phyloP scores from a whole-genome alignment of 1,140 invertebrate species.

The Cryptotermes secundus region DNA sequence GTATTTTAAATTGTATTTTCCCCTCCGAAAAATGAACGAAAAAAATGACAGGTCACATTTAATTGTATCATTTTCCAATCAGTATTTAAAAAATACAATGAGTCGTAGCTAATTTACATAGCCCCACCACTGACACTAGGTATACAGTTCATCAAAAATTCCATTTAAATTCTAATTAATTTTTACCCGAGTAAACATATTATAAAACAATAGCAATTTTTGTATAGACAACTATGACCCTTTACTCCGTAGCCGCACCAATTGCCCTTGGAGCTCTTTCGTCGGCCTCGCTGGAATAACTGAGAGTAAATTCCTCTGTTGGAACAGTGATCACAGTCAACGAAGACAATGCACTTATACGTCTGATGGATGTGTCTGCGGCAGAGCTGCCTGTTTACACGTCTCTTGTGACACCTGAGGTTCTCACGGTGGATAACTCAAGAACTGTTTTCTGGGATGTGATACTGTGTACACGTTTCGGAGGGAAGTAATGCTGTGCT shows the following conservation, averaged over 20 bases:
- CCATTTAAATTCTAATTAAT: conserved; percentile 20
- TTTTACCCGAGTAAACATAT: conserved; percentile 19
- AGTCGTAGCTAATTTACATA: conserved; percentile 14
- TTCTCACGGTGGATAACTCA: no score
- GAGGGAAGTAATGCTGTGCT: no score
- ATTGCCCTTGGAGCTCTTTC: background rate
- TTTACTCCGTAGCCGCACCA: background rate
- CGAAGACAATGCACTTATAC: no score
- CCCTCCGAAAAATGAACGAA: background rate
- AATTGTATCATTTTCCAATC: conserved; percentile 20
- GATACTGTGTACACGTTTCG: no score
- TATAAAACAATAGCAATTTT: conserved; percentile 13
- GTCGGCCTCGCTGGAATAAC: background rate
- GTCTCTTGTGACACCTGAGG: no score
- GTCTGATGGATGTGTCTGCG: no score
- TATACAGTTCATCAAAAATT: conserved; percentile 18
- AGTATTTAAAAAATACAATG: conserved; percentile 15
- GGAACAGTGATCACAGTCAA: no score
- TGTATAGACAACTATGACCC: background rate
- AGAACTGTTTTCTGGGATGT: no score
- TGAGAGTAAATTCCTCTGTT: no score
- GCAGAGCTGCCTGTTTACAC: no score
- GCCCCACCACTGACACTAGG: background rate
- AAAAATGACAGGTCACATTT: background rate
- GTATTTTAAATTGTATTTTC: conserved; percentile 14